Conservation (phyloP, 2,113 vertebrate species). For the Piaya cayana region DNA sequence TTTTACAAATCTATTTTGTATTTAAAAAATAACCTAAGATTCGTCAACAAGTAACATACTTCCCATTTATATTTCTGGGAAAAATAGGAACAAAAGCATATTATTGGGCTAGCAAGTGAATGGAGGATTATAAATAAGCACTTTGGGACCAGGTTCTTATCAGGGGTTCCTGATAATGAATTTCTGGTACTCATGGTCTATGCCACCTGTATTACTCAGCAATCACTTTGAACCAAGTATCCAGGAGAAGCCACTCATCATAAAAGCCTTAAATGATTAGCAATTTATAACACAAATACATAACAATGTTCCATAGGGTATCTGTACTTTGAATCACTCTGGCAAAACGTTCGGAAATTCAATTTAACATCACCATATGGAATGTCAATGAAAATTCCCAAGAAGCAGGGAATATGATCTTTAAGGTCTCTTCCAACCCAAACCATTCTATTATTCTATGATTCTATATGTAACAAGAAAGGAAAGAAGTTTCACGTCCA, state of each 20-base stretch:
- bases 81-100: neutral
- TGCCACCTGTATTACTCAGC: neutral
- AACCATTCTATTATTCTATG: no score
- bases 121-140: neutral
- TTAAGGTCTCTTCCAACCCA: no score
- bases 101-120: neutral
- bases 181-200: neutral
- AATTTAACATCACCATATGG: neutral
- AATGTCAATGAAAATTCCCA: neutral
- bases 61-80: neutral
- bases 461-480: neutral
- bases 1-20: neutral
- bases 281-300: neutral
- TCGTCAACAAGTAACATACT: neutral
- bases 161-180: accelerated
- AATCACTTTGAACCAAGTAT: neutral
- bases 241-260: neutral
- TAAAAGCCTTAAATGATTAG: neutral
- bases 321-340: neutral
- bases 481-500: neutral
- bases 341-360: neutral
- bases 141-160: neutral
- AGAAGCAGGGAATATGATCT: neutral
- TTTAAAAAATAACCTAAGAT: neutral
- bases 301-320: neutral